Base-by-base conservation (phyloP, 2,888 invertebrate genomes). In the Cynaeus angustus region DNA sequence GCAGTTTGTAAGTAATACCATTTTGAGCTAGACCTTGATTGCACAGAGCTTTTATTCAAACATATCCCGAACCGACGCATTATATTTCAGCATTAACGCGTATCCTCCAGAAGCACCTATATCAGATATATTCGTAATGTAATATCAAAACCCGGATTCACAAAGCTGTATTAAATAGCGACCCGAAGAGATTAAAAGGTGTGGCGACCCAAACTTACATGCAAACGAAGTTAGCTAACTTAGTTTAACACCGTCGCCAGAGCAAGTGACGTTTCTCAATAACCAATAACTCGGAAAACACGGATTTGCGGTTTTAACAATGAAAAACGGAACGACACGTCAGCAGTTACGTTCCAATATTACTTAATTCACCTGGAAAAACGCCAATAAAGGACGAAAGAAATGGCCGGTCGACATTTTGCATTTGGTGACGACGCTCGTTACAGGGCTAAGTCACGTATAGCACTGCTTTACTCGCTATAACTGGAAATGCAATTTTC, bases 131-230 rank as follows among this genome's bases (percentile, higher is more conserved):
- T 65, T 53, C 53, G 52, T 55, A 65, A 53, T 55, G 55, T 65
- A 65, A 65, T 65, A 53, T 65, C 55, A 43, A 65, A 65, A 38
- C 62, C 65, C 46, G 65, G 65, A 65, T 65, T 65, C 13, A 43
- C 66, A 66, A 45, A 50, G 62, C 38, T 50, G 62, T 38, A 62
- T 62, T 62, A 62, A 62, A 62, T 50, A 38, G 62, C 48, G 62
- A 38, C 62, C 62, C 62, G 26, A 50, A 62, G 62, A 48, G 62
- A 62, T 62, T 62, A 62, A 62, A 48, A 62, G 62, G 62, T 62
- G 62, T 41, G 62, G 62, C 50, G 50, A 62, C 62, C 38, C 30
- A 26, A 62, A 62, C 50, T 62, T 62, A 45, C 38, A 38, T 38
- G 50, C 62, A 50, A 62, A 50, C 62, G 37, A 48, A 50, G 50